Base-by-base conservation (phyloP, 2,888 invertebrate species). In the Furcula furcula region DNA sequence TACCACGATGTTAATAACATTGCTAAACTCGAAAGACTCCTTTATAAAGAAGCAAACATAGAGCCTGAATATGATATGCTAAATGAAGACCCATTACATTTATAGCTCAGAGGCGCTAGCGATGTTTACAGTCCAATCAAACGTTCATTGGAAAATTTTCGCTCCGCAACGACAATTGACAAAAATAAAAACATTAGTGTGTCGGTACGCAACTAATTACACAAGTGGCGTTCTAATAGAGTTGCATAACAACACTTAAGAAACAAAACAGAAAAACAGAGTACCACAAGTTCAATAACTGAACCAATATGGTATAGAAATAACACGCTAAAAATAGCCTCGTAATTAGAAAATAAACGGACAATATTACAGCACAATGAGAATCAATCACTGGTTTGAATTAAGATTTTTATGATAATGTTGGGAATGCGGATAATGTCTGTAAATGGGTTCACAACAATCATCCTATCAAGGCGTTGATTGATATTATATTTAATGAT, bases 101-200 rank as follows among this genome's bases (percentile, higher is more conserved):
- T 29, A 34, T 31, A 32, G 37, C 31, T 36, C n/a, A 4, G 14
- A 32, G 23, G 40, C 41, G 46, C 39, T 38, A 28, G 36, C 23
- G 28, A 38, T 40, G 43, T 42, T 41, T 34, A 40, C 39, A 43
- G 33, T 23, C 39, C 64, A 73, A 75, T 79, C n/a, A 70, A 69
- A 64, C 54, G 52, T 67, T 67, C 50, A 69, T 72, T 73, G 59
- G 53, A 55, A 58, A 56, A 59, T 59, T 66, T 72, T 67, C 50
- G 62, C 54, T 10, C 49, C 35, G 23, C 36, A 36, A 36, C 36
- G 49, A 44, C 44, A 41, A 36, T 34, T 38, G 59, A 50, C 50
- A 45, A 62, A 62, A 68, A 66, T 63, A 58, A 65, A 66, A 59
- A 56, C 41, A 51, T 58, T 55, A 58, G 46, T 45, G 36, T 51